Base-by-base conservation (phyloP, 2,797 vertebrate genomes). In the Nothura maculosa region DNA sequence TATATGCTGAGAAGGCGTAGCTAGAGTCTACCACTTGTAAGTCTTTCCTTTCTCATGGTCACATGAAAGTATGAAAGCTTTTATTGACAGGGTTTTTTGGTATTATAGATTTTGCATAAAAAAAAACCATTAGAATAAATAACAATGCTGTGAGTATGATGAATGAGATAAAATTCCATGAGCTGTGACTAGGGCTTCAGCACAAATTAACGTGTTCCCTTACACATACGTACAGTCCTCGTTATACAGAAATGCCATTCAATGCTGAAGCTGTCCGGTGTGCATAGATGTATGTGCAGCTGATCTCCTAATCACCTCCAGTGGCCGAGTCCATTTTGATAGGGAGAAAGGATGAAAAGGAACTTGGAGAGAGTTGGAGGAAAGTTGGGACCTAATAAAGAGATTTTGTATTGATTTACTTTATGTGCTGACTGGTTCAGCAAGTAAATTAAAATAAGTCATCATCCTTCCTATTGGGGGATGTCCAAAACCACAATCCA, bases 141-240 rank as follows among this genome's bases (percentile, higher is more conserved):
- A 94, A 79, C 47, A 76, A 36, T 81, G 78, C 58, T 89, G 89
- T 93, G 82, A 94, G 34, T 66, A 30, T 66, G 85, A 93, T 85
- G 81, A 67, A 81, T 75, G 77, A 82, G 52, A 85, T 73, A 25
- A 72, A 87, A 90, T 83, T 69, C 43, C 48, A 22, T 28, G 57
- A 72, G 70, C 80, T 73, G 42, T 42, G 85, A 12, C 36, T 45
- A 17, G 40, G 58, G 11, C 36, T 75, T 76, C 61, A 60, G 9
- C 48, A 77, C 64, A 55, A 87, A 47, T 48, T 62, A 34, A 63
- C 72, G 42, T 14, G 12, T 67, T 76, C 67, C 63, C 63, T 85
- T 32, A 52, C 20, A n/a, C 57, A 10, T 22, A 3, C 1, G 1
- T n/a, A 14, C 50, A 47, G 1, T 47, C 18, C 17, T 34, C 54